Base-by-base conservation (phyloP, 2,113 vertebrate species). In the Pristiophorus japonicus region DNA sequence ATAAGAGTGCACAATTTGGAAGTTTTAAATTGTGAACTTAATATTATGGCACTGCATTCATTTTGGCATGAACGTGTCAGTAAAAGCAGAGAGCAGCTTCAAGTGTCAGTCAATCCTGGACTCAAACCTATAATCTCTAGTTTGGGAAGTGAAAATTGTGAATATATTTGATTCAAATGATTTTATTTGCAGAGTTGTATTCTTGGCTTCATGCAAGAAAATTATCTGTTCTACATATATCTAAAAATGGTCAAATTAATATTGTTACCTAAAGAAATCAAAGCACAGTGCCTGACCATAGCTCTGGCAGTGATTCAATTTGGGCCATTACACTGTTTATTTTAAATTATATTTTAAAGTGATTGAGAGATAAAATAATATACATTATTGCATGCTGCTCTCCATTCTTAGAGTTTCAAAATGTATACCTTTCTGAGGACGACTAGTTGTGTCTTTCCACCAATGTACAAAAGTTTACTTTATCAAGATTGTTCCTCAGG, bases 61-160 rank as follows among this genome's bases (percentile, higher is more conserved):
- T 63, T 90, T 92, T 92, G 90, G 34, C 62, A 42, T 92, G n/a
- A 92, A 65, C 34, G 38, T 92, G 90, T 62, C 59, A 42, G 90
- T 59, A 62, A 92, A 14, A 63, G 90, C 62, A 65, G 59, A 38
- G 59, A 65, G 34, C 59, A 63, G 59, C 34, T 92, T 92, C 59
- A 92, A 92, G 90, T 65, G 59, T 38, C 90, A 92, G 14, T 63
- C 59, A 92, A 38, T 12, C 27, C 51, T 62, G 87, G 87, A 92
- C 30, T 55, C 47, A 90, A 59, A 90, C 45, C 47, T 30, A 4
- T 65, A 92, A 92, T 92, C 59, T 63, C 59, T 3, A 42, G 90
- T 8, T 65, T 92, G 90, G 90, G 62, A 63, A 65, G 0, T 7
- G 30, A 65, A 6, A 14, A 38, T 92, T 92, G 59, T 38, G 34